Conservation (phyloP, 2,888 invertebrate species). For the Zeuzera pyrina region DNA sequence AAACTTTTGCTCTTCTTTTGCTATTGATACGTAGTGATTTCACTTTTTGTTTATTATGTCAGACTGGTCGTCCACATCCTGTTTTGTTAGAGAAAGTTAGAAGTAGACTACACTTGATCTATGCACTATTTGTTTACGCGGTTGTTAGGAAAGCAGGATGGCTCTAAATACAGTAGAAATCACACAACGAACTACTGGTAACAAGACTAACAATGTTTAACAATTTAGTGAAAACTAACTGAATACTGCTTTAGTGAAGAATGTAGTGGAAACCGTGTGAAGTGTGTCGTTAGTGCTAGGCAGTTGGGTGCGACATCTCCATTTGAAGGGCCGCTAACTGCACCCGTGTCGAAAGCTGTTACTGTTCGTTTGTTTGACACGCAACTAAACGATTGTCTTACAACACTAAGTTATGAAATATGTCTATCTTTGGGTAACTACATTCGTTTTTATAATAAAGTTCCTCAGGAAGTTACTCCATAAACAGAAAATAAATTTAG, state of each 20-base stretch:
- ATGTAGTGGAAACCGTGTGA: conserved; percentile 40
- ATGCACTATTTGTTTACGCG: too few relatives aligned
- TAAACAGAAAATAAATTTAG: too few relatives aligned
- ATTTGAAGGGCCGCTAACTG: conserved; percentile 52
- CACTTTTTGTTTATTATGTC: conserved; percentile 20
- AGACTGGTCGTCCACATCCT: conserved; percentile 23
- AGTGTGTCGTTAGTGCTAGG: conserved; percentile 33
- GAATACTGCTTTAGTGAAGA: conserved; percentile 25
- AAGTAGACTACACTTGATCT: conserved; percentile 23
- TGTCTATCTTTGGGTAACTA: too few relatives aligned
- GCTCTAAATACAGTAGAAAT: too few relatives aligned
- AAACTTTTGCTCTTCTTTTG: too few relatives aligned
- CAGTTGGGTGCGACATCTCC: conserved; percentile 27
- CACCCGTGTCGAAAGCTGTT: conserved; percentile 51
- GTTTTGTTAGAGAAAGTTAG: conserved; percentile 35
- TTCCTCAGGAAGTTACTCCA: too few relatives aligned
- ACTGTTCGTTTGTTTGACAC: conserved; percentile 52
- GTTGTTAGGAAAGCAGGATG: too few relatives aligned
- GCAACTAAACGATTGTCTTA: conserved; percentile 46
- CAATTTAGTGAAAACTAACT: conserved; percentile 16
- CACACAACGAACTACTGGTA: too few relatives aligned
- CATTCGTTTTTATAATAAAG: too few relatives aligned
- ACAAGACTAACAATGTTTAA: conserved; percentile 2
- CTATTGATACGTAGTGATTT: background rate
- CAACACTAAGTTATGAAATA: too few relatives aligned